Conservation (phyloP, 53 echinoderm and acorn worm genomes). For the Henricia sp. region DNA sequence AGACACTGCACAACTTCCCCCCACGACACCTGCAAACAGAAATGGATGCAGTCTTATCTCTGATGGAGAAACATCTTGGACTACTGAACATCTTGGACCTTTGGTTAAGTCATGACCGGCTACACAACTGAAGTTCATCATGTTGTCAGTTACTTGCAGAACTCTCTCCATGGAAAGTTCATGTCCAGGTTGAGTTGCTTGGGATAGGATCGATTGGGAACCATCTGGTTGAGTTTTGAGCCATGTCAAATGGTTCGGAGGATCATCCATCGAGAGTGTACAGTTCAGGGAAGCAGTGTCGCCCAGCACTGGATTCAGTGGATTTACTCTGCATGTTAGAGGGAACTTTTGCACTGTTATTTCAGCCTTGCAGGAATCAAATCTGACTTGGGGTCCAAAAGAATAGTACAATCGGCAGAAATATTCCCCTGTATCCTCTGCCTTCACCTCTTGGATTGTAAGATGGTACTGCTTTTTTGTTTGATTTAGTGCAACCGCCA, state of each 20-base stretch:
- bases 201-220: background rate
- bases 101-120: background rate
- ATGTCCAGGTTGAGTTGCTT: background rate
- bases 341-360: background rate
- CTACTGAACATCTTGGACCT: background rate
- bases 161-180: background rate
- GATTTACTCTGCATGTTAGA: background rate
- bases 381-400: background rate
- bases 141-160: background rate
- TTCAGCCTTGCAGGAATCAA: background rate
- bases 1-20: too few relatives aligned
- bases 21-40: too few relatives aligned
- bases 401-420: slow-evolving; percentile 1
- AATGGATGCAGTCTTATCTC: too few relatives aligned
- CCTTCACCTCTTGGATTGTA: background rate
- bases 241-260: background rate
- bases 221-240: background rate
- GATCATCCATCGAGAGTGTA: background rate
- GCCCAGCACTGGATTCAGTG: background rate
- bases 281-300: background rate
- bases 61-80: too few relatives aligned
- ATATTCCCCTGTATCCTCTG: background rate
- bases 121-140: background rate
- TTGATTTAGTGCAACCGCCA: background rate
- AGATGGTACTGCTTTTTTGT: background rate